Evolutionary conservation across 2,797 vertebrate genomes (phyloP), one percentile per base, ranked within the genome.

Genomic region (Australoheros facetus): DNA sequence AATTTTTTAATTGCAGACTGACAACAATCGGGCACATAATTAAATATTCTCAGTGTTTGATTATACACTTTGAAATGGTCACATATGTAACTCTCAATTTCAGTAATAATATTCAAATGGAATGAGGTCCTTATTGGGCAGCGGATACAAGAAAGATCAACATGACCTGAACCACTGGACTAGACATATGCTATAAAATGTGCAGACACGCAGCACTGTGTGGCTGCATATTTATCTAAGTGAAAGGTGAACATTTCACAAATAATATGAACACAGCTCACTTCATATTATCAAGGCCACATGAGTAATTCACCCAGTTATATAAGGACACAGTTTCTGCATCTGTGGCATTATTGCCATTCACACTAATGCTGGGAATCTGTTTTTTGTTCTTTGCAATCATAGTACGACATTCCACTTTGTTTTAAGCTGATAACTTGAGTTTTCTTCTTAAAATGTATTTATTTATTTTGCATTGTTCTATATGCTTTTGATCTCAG

Each of bases 201-300:
- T 45, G 5, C 21, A 26, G 21, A 64, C n/a, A 17, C 60, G 26
- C 60, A 45, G 21, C 7, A 28, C 39, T 28, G 60, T 9, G 14
- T 64, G 8, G 60, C 14, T 2, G 8, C 17, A 45, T 11, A 56
- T 77, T 56, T 60, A 14, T 53, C 30, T 4, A 32, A 53, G 14
- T 26, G 3, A 56, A 71, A 78, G 14, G n/a, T 28, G 3, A 28
- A 19, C 12, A 64, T 64, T 64, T 42, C 21, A 10, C 37, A 73
- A 59, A 71, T 3, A 58, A 37, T 37, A 37, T 9, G 9, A 54
- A 72, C 56, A 28, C 59, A 34, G 19, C 11, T 14, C 26, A 58
- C 28, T 62, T 78, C 3, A 6, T 55, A 53, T 26, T 48, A 71
- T 56, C 62, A 48, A 85, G 71, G 70, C 57, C 66, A 71, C 19